Evolutionary conservation across 2,888 invertebrate genomes (phyloP), one percentile per base, ranked within the genome.

Genomic region (Drosophila planitibia): DNA sequence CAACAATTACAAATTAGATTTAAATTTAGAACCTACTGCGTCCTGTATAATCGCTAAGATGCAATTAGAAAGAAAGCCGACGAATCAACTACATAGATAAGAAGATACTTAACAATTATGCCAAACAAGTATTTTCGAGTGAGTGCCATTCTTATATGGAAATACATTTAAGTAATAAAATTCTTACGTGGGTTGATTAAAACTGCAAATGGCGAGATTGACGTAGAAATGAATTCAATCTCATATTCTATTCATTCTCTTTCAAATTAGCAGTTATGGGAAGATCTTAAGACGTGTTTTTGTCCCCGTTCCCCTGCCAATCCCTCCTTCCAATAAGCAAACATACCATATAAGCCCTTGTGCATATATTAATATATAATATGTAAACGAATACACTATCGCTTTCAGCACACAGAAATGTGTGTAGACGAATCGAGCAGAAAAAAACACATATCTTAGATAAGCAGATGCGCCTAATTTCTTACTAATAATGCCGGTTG

Each of bases 341-440:
- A 7, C 22, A 44, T 5, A 2, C 44, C 12, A 5, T 9, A 3
- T 25, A 25, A 4, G 47, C 47, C 47, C 47, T 47, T 47, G 16
- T 7, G 47, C 7, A 47, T 47, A 9, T 25, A 19, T 41, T 32
- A 53, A 35, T 51, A 28, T 30, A 35, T 25, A 28, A 37, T 32
- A 53, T 51, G 37, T 14, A 35, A 54, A 25, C 44, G 37, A 51
- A 37, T 9, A 61, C 37, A 68, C 68, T 68, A 49, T 68, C 68
- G 49, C 49, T 68, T 65, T 68, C 49, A 39, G 54, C 53, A n/a
- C 47, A 25, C 12, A 47, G 12, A 44, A 30, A 54, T 55, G 28
- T 28, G 54, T n/a, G 33, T 35, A 54, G 16, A 35, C 35, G 35
- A 19, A 47, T 22, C 1, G 12, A 55, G 39, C 28, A 19, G 28